A percentile compares a stretch with the other conserved stretches of the same genome.
Evolutionary conservation across 2,113 vertebrate species (phyloP).

Genomic region (Heteronetta atricapilla): DNA sequence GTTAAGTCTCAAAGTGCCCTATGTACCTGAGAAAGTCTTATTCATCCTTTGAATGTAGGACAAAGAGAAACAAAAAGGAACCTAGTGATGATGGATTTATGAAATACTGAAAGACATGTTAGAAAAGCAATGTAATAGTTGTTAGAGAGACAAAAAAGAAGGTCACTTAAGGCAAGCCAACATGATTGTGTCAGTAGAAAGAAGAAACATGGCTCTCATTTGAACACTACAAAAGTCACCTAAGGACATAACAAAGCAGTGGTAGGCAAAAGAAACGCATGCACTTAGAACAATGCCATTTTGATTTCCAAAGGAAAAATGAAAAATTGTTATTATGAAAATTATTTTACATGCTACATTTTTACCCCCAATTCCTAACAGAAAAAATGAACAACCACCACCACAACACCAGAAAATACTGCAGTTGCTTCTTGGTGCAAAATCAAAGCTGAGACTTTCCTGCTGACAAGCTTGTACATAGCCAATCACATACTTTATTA

Average conservation of each 20-base stretch:
- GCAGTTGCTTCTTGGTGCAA: neutral
- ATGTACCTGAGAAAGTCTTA: conserved; percentile 56
- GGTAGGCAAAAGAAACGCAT: neutral
- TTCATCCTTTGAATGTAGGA: conserved; percentile 55
- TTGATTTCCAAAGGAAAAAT: neutral
- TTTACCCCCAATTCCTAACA: neutral
- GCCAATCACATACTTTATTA: neutral
- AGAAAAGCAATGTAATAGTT: conserved; percentile 34
- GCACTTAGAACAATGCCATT: neutral
- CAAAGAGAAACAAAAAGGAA: conserved; percentile 47
- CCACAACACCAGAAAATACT: neutral
- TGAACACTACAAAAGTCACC: conserved; percentile 15
- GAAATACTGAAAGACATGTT: conserved; percentile 16
- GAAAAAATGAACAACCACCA: neutral
- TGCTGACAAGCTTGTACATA: neutral
- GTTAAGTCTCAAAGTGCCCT: conserved; percentile 48
- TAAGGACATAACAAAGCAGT: conserved; percentile 41
- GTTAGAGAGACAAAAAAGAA: neutral
- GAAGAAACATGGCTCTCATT: conserved; percentile 26
- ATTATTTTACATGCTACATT: neutral
- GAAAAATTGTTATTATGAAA: neutral
- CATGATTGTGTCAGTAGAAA: neutral
- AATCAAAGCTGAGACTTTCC: neutral
- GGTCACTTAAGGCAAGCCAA: neutral
- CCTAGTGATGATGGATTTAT: conserved; percentile 37